Evolutionary conservation across 2,113 vertebrate species (phyloP), one percentile per base, ranked within the genome.

Genomic region (Xiphophorus couchianus): DNA sequence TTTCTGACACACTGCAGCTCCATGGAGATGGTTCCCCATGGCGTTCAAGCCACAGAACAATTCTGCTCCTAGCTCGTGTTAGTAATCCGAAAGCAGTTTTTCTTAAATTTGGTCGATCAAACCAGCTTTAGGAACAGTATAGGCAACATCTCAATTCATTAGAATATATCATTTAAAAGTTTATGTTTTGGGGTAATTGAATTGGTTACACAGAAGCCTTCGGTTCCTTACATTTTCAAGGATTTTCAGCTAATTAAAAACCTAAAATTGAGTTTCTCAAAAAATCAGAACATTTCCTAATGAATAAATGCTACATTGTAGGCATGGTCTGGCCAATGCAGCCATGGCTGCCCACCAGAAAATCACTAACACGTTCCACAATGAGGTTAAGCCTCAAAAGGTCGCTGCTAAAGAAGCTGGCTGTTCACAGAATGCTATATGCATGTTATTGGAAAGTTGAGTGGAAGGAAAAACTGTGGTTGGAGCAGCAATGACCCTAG

Each of bases 11-110:
- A 27, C 22, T 81, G 42, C 63, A 66, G 65, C 33, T 76, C 31
- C 69, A 65, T 73, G 71, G 51, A 62, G 75, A 44, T 33, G 28
- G n/a, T 42, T 72, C 1, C 28, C 70, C 74, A 77, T 83, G 73
- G 69, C 71, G 65, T 66, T 68, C 15, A 83, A 80, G 73, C 80
- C 70, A 79, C 70, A 71, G 37, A 81, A 76, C 25, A 30, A 76
- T 75, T 73, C 75, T 54, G 71, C 13, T 83, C 80, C 67, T 30
- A 68, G 74, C 30, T 3, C 42, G 68, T 39, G 82, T 90, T 90
- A 89, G 84, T 85, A 66, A 54, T 75, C 86, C 54, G 48, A 63
- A 19, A 62, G 66, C 51, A 39, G 69, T 44, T 4, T 30, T 62
- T 60, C 3, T 37, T 54, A 37, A 42, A 42, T 48, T 13, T 19